A percentile compares a stretch with the other conserved stretches of the same genome.
Evolutionary conservation across 2,113 vertebrate genomes (phyloP).

Genomic region (Dicrurus megarhynchus): DNA sequence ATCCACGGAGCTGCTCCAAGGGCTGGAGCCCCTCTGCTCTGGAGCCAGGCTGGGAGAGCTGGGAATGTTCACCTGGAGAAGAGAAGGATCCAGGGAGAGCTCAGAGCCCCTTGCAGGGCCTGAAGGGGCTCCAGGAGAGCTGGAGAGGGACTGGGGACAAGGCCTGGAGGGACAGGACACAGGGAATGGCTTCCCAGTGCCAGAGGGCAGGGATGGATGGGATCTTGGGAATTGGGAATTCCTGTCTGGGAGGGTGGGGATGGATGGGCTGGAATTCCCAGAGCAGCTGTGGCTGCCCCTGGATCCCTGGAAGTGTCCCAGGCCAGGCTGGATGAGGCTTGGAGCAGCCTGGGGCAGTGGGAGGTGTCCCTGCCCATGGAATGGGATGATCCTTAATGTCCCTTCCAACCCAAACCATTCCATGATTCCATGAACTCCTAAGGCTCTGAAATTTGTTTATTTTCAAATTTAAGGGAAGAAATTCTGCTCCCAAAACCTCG

Average conservation of each 20-base stretch:
- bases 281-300: background rate
- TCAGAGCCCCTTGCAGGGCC: background rate
- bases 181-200: background rate
- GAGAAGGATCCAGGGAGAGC: background rate
- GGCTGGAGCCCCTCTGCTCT: background rate
- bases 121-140: background rate
- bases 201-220: background rate
- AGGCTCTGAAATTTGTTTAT: background rate
- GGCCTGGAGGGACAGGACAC: background rate
- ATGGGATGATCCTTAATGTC: background rate
- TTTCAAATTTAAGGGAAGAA: background rate
- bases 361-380: background rate
- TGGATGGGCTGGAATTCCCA: background rate
- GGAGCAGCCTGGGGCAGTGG: background rate
- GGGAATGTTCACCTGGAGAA: background rate
- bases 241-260: background rate
- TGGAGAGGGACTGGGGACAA: background rate
- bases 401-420: background rate
- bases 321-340: background rate
- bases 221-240: background rate
- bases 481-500: accelerated
- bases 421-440: background rate
- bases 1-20: background rate
- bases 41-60: background rate
- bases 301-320: background rate